Conservation (phyloP, 2,888 invertebrate species). For the Strigamia crassipes region DNA sequence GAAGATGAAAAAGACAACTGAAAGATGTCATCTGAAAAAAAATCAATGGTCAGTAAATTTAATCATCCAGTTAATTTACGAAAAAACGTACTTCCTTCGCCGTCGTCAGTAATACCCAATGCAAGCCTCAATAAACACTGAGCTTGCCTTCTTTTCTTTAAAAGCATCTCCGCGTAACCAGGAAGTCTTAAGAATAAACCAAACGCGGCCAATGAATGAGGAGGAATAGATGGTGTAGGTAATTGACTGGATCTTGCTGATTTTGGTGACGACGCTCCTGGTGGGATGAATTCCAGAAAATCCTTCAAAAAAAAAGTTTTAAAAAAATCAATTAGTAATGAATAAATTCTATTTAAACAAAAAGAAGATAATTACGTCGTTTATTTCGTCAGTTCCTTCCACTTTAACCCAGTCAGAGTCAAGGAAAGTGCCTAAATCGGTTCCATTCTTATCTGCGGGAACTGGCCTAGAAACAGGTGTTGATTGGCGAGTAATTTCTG, state of each 20-base stretch:
- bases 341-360: neutral
- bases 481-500: constrained; percentile 70
- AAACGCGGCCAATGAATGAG: constrained; percentile 89
- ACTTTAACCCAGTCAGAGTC: constrained; percentile 65
- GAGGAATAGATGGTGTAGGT: constrained; percentile 65
- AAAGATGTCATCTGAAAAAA: constrained; percentile 69
- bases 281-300: constrained; percentile 48
- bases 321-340: neutral
- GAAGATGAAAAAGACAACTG: constrained; percentile 71
- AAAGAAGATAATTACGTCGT: constrained; percentile 61
- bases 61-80: neutral
- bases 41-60: neutral
- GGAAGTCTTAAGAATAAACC: constrained; percentile 85
- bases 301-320: constrained; percentile 45
- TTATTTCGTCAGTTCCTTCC: constrained; percentile 62
- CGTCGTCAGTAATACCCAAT: constrained; percentile 88
- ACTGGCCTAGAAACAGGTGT: constrained; percentile 63
- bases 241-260: constrained; percentile 49
- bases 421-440: constrained; percentile 49
- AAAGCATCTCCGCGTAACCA: constrained; percentile 85
- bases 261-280: constrained; percentile 45
- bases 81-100: constrained; percentile 73
- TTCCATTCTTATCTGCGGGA: constrained; percentile 34
- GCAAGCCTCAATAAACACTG: constrained; percentile 83
- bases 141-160: constrained; percentile 81